phyloP scores from a whole-genome alignment of 2,113 vertebrate genomes.

The Speoplatyrhinus poulsoni region DNA sequence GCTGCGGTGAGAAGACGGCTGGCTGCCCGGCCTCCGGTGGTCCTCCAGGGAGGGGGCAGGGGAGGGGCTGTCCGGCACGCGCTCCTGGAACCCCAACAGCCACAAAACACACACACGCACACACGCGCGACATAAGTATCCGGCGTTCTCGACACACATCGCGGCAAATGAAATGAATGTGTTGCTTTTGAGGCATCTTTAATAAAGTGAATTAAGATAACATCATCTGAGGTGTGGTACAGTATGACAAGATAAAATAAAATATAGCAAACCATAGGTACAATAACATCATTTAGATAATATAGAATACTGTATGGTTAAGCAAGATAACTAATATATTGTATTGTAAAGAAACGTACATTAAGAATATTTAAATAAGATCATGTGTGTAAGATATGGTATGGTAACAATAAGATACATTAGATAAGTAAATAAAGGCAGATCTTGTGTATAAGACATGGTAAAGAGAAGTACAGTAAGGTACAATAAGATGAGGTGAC shows the following conservation, averaged over 20 bases:
- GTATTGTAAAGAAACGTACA: too few relatives aligned
- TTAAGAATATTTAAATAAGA: too few relatives aligned
- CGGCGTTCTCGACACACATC: not conserved
- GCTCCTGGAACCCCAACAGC: constrained; percentile 82
- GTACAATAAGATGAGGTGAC: too few relatives aligned
- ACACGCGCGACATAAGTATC: constrained; percentile 54
- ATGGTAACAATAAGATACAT: too few relatives aligned
- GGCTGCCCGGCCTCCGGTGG: constrained; percentile 93
- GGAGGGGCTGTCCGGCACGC: constrained; percentile 95
- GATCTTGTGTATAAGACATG: too few relatives aligned
- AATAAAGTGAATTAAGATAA: not conserved
- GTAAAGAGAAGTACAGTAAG: too few relatives aligned
- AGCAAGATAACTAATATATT: too few relatives aligned
- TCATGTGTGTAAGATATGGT: too few relatives aligned
- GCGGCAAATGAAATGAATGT: not conserved
- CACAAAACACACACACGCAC: constrained; percentile 47
- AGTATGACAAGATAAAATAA: not conserved
- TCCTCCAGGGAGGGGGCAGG: constrained; percentile 97
- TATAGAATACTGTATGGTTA: too few relatives aligned
- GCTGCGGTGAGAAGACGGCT: constrained; percentile 97
- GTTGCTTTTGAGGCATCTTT: not conserved
- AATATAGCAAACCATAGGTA: not conserved
- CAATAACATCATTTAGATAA: too few relatives aligned
- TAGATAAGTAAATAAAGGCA: too few relatives aligned
- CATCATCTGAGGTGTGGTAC: not conserved